Percentiles rank a stretch among this genome's conserved stretches.
phyloP scores from a whole-genome alignment of 2,113 vertebrate genomes.

The Todiramphus chloris region DNA sequence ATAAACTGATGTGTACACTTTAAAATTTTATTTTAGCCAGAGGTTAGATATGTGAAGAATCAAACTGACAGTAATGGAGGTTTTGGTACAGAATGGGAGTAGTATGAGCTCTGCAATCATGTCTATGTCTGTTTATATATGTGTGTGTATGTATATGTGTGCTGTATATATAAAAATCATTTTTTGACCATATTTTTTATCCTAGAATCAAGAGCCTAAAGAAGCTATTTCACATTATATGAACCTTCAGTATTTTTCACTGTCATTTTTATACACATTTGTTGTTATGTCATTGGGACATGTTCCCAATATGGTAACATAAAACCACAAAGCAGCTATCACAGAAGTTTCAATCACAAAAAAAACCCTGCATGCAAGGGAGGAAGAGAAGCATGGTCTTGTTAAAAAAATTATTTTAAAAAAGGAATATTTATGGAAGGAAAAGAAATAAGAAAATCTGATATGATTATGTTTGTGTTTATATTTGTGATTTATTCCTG shows the following conservation, averaged over 20 bases:
- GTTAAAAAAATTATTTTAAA: background rate
- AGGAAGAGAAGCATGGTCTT: background rate
- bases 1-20: background rate
- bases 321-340: background rate
- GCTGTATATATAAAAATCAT: background rate
- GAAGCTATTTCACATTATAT: background rate
- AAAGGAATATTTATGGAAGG: background rate
- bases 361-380: fast-evolving
- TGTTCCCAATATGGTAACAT: background rate
- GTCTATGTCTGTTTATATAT: background rate
- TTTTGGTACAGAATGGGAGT: background rate
- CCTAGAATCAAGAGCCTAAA: background rate
- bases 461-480: background rate
- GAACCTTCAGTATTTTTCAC: background rate
- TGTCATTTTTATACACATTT: background rate
- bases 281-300: background rate
- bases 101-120: background rate
- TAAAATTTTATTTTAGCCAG: background rate
- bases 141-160: fast-evolving
- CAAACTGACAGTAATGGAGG: background rate
- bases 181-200: background rate
- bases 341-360: background rate
- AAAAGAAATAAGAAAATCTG: background rate
- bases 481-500: background rate
- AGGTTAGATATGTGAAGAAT: background rate